Conservation (phyloP, 2,113 vertebrate genomes). For the Ptilonorhynchus violaceus region DNA sequence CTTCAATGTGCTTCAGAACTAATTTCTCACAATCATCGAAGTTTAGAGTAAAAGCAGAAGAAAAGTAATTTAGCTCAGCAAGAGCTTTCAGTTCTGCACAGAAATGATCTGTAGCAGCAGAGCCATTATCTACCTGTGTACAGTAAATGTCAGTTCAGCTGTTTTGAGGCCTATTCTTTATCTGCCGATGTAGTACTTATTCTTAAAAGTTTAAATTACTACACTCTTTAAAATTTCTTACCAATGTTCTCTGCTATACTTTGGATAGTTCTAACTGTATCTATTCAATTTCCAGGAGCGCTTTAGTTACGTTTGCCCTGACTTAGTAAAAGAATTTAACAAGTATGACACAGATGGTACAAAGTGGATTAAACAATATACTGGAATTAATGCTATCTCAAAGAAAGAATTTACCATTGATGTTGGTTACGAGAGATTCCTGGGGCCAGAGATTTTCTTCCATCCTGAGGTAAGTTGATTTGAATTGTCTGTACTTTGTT, state of each 20-base stretch:
- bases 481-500: neutral
- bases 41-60: neutral
- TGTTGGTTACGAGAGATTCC: constrained; percentile 95
- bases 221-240: neutral
- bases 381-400: constrained; percentile 93
- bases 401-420: constrained; percentile 99
- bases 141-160: neutral
- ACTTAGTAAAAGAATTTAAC: constrained; percentile 97
- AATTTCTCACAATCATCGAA: neutral
- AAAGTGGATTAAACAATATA: constrained; percentile 99
- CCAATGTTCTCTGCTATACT: neutral
- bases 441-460: constrained; percentile 98
- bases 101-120: neutral
- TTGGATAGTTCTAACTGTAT: neutral
- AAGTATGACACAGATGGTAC: constrained; percentile 96
- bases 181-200: neutral
- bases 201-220: neutral
- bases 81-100: neutral
- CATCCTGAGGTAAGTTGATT: constrained; percentile 87
- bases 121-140: neutral
- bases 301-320: constrained; percentile 96
- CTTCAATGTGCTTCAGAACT: neutral
- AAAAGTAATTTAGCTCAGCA: constrained; percentile 1
- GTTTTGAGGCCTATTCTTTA: neutral
- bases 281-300: constrained; percentile 80